These are phyloP conservation scores for Apocrypta bakeri DNA, from an alignment of 1,140 invertebrate species.

Conservation along the genomic window DNA sequence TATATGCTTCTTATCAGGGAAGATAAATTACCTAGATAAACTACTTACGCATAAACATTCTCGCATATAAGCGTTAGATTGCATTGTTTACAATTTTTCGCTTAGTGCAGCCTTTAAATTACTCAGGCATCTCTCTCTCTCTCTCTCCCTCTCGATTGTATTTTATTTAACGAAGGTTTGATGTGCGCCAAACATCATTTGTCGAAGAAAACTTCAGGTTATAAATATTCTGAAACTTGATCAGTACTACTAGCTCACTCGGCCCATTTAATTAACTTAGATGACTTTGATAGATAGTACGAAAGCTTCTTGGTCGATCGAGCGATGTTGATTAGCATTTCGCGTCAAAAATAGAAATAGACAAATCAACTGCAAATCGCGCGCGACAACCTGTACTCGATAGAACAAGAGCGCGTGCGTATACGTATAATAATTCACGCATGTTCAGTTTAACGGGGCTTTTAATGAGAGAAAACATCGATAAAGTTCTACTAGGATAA, in stretches of 20 bases:
- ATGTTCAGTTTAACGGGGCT: constrained; percentile 12
- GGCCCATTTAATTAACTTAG: neutral
- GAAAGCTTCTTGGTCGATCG: neutral
- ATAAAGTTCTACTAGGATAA: constrained; percentile 6
- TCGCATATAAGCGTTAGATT: too few species aligned
- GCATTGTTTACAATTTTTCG: neutral
- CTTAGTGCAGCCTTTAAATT: too few species aligned
- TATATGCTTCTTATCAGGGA: neutral
- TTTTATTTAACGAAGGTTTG: neutral
- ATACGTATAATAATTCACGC: constrained; percentile 7
- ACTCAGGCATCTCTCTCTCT: too few species aligned
- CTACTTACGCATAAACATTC: too few species aligned
- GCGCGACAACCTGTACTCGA: neutral
- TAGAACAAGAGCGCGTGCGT: neutral
- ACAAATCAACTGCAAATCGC: neutral
- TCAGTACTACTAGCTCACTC: neutral
- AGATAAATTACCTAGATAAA: constrained; percentile 6
- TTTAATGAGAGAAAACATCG: constrained; percentile 26
- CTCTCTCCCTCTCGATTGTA: too few species aligned
- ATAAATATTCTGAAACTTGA: neutral
- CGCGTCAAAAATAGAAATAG: neutral
- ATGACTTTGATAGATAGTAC: neutral
- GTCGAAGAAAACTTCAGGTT: too few species aligned
- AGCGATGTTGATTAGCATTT: neutral
- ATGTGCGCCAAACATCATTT: too few species aligned